Evolutionary conservation across 2,113 vertebrate genomes (phyloP).

Genomic region (Tetraodon nigroviridis): DNA sequence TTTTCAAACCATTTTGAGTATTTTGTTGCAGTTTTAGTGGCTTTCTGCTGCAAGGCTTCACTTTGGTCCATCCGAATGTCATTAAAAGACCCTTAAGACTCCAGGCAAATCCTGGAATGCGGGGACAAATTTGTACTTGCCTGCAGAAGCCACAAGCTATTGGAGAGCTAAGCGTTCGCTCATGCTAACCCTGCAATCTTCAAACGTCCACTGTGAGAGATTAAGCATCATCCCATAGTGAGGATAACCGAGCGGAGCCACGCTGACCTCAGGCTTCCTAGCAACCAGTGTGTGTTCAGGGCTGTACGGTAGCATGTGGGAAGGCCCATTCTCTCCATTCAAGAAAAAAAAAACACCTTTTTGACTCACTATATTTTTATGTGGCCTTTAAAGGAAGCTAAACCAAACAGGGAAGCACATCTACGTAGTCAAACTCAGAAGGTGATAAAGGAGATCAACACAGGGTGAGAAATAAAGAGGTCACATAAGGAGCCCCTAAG

Average conservation of each 20-base stretch:
- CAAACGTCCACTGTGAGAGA: neutral
- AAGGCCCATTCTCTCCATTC: neutral
- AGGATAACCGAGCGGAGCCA: too few relatives aligned
- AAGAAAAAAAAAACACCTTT: too few relatives aligned
- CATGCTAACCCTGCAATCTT: conserved; percentile 9
- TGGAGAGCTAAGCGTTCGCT: conserved; percentile 21
- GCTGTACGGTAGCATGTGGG: neutral
- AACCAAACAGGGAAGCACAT: neutral
- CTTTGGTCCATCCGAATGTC: conserved; percentile 19
- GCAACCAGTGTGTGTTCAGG: neutral
- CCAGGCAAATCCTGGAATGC: conserved; percentile 27
- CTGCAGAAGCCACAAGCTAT: conserved; percentile 29
- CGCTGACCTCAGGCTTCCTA: too few relatives aligned
- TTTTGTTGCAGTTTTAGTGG: conserved; percentile 1
- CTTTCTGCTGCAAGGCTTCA: neutral
- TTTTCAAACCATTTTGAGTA: neutral
- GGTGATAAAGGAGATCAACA: conserved; percentile 9
- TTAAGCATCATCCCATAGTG: too few relatives aligned
- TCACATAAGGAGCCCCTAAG: conserved; percentile 1
- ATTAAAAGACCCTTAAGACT: conserved; percentile 17
- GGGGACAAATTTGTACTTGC: conserved; percentile 25
- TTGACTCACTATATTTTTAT: too few relatives aligned
- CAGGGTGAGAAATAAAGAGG: conserved; percentile 1
- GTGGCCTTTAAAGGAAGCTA: too few relatives aligned
- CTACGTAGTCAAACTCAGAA: neutral